phyloP scores from a whole-genome alignment of 2,797 vertebrate genomes.

The Setipinna tenuifilis region DNA sequence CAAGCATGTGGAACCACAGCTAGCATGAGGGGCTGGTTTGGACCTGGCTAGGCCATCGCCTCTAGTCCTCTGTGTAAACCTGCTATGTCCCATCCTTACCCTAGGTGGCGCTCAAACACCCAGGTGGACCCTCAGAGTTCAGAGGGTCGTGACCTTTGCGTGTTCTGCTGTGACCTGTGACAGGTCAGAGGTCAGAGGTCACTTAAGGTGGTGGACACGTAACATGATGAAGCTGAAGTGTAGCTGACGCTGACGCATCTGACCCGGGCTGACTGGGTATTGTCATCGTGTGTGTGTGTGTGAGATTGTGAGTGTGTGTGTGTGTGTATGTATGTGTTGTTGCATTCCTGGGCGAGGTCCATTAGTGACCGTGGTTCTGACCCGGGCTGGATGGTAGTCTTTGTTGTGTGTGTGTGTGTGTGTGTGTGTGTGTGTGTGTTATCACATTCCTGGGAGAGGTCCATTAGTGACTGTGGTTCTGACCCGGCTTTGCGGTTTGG shows the following conservation, averaged over 20 bases:
- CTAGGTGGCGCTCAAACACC: not conserved
- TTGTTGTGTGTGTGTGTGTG: too few relatives aligned
- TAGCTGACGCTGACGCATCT: too few relatives aligned
- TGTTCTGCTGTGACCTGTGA: not conserved
- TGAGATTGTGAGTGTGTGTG: too few relatives aligned
- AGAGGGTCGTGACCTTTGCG: not conserved
- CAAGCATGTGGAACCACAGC: too few relatives aligned
- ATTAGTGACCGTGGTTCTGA: not conserved
- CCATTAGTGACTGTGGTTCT: not conserved
- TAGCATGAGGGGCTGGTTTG: too few relatives aligned
- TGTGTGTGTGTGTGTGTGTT: too few relatives aligned
- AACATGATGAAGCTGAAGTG: not conserved
- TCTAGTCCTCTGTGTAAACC: not conserved
- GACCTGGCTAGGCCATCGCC: not conserved
- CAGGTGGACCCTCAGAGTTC: not conserved
- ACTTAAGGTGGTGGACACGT: not conserved
- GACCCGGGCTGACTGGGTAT: too few relatives aligned
- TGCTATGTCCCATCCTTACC: not conserved
- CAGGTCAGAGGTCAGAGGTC: not conserved
- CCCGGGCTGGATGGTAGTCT: too few relatives aligned
- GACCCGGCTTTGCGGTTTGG: not conserved
- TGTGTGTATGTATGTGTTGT: too few relatives aligned
- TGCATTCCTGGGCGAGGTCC: not conserved
- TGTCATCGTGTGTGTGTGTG: too few relatives aligned
- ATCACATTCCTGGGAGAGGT: not conserved